phyloP scores from a whole-genome alignment of 30 jellyfish, hydroid and myxozoan genomes.

The Aurelia sp. region DNA sequence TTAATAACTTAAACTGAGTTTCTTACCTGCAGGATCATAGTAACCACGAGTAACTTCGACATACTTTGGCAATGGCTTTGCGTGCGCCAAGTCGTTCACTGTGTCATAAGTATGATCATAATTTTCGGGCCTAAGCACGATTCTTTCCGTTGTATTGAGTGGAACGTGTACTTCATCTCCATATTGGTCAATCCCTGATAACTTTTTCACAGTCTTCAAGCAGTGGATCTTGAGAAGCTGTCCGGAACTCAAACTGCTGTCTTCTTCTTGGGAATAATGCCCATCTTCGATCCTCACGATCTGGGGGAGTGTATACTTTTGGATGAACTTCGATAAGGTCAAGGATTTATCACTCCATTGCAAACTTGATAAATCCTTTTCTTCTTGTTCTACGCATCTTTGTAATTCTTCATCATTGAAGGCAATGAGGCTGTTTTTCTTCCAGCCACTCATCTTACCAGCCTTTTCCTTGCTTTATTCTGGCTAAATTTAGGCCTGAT shows the following conservation, averaged over 20 bases:
- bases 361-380: constrained; percentile 35
- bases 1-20: not conserved
- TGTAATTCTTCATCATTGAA: constrained; percentile 32
- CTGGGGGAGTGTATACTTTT: constrained; percentile 83
- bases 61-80: constrained; percentile 84
- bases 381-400: constrained; percentile 20
- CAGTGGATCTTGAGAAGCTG: constrained; percentile 89
- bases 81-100: constrained; percentile 79
- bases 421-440: not conserved
- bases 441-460: not conserved
- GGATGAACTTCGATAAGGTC: constrained; percentile 66
- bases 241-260: constrained; percentile 92
- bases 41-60: constrained; percentile 93
- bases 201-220: constrained; percentile 60
- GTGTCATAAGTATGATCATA: constrained; percentile 57
- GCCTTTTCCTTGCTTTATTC: not conserved
- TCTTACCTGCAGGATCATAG: constrained; percentile 74
- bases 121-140: constrained; percentile 70
- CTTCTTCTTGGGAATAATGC: constrained; percentile 86
- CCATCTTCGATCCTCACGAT: constrained; percentile 91
- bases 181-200: constrained; percentile 61
- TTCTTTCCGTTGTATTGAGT: constrained; percentile 60
- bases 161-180: constrained; percentile 86
- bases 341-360: constrained; percentile 93
- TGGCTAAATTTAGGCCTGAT: not conserved